phyloP scores from a whole-genome alignment of 2,888 invertebrate species.

The Drosophila infuscata region DNA sequence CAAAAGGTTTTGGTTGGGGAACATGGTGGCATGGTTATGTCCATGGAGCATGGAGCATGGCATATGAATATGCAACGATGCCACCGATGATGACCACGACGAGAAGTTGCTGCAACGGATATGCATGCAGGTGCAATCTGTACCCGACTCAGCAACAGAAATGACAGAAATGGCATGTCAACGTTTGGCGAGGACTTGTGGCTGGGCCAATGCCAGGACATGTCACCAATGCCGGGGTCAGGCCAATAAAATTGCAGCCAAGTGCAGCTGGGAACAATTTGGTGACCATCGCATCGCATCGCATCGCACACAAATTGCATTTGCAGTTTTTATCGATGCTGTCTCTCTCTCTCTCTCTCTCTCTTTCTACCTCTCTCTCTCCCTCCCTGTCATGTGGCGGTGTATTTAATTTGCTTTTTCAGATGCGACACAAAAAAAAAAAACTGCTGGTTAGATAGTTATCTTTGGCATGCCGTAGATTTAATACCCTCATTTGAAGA shows the following conservation, averaged over 20 bases:
- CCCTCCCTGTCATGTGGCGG: slow-evolving; percentile 3
- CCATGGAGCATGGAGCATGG: slow-evolving; percentile 11
- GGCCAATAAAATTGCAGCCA: slow-evolving; percentile 70
- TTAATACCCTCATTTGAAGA: slow-evolving; percentile 10
- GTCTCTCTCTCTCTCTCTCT: neutral
- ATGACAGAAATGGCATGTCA: slow-evolving; percentile 54
- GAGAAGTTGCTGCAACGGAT: slow-evolving; percentile 50
- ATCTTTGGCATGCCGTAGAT: neutral
- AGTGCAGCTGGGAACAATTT: slow-evolving; percentile 68
- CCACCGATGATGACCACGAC: slow-evolving; percentile 64
- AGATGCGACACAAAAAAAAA: slow-evolving; percentile 10
- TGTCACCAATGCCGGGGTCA: slow-evolving; percentile 36
- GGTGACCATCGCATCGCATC: slow-evolving; percentile 32
- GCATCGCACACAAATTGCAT: slow-evolving; percentile 64
- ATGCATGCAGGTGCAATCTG: slow-evolving; percentile 75
- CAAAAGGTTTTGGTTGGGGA: slow-evolving; percentile 18
- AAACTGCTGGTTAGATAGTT: neutral
- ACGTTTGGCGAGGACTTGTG: slow-evolving; percentile 49
- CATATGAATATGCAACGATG: slow-evolving; percentile 73
- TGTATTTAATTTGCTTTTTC: slow-evolving; percentile 64
- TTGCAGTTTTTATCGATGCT: slow-evolving; percentile 62
- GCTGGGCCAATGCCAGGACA: slow-evolving; percentile 26
- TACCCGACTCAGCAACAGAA: slow-evolving; percentile 50
- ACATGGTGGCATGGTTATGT: slow-evolving; percentile 30
- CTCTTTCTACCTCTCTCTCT: neutral